phyloP scores from a whole-genome alignment of 2,113 vertebrate species.

The Ochotona curzoniae region DNA sequence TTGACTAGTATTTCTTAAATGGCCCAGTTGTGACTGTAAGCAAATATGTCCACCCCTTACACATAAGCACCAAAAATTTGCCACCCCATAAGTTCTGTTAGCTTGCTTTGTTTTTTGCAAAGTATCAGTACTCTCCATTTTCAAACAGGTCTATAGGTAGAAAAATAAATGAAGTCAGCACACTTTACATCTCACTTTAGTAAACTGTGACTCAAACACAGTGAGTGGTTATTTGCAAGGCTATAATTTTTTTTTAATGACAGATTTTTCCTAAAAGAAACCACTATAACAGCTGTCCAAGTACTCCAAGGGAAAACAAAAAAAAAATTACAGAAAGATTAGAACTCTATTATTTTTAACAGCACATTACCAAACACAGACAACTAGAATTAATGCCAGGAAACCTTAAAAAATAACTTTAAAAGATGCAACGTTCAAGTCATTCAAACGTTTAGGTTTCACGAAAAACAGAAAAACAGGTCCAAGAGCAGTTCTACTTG shows the following conservation, averaged over 20 bases:
- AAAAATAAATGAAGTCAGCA: constrained; percentile 77
- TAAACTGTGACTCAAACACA: constrained; percentile 72
- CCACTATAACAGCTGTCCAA: constrained; percentile 76
- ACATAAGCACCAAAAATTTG: constrained; percentile 42
- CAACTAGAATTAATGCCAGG: constrained; percentile 72
- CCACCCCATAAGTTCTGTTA: constrained; percentile 44
- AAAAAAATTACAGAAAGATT: constrained; percentile 66
- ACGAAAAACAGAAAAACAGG: constrained; percentile 68
- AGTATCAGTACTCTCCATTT: constrained; percentile 46
- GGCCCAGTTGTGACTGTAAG: constrained; percentile 38
- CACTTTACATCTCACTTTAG: constrained; percentile 69
- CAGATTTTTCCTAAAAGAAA: constrained; percentile 80
- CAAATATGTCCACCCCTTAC: constrained; percentile 48
- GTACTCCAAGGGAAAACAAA: constrained; percentile 73
- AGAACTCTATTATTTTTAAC: constrained; percentile 77
- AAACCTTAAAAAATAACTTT: constrained; percentile 71
- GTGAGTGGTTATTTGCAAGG: constrained; percentile 77
- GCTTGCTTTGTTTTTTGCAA: constrained; percentile 59
- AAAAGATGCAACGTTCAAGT: constrained; percentile 73
- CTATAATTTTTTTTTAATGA: constrained; percentile 80
- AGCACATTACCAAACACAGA: constrained; percentile 75
- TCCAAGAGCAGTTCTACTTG: constrained; percentile 66
- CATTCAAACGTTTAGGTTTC: constrained; percentile 66
- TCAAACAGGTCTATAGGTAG: constrained; percentile 58
- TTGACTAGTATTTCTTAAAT: constrained; percentile 58